phyloP scores from a whole-genome alignment of 2,113 vertebrate genomes.

The Dryoscopus gambensis region DNA sequence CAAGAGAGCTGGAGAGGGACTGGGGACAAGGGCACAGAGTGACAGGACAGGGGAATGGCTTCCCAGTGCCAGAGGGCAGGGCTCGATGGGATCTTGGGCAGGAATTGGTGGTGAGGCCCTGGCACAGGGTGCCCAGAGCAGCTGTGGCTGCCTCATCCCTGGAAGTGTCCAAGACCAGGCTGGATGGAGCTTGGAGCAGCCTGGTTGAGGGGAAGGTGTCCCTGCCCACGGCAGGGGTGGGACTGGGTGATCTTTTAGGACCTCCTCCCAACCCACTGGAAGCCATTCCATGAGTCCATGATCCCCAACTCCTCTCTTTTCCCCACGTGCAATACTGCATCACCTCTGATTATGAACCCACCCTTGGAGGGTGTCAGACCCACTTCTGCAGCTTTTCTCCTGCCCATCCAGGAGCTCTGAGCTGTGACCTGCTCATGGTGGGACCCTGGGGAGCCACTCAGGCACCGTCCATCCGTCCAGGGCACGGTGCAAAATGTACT shows the following conservation, averaged over 20 bases:
- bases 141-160: neutral
- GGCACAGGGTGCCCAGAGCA: neutral
- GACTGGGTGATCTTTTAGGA: neutral
- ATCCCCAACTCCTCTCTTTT: neutral
- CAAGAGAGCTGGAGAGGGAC: neutral
- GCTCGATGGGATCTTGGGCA: neutral
- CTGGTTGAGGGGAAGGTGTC: neutral
- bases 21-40: neutral
- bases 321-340: neutral
- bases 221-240: neutral
- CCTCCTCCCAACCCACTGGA: neutral
- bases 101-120: neutral
- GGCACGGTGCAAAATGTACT: neutral
- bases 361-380: neutral
- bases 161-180: accelerated
- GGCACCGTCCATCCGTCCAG: neutral
- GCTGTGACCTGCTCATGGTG: neutral
- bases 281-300: neutral
- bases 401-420: neutral
- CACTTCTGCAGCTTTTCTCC: neutral
- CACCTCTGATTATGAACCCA: neutral
- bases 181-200: neutral
- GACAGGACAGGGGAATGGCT: neutral
- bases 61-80: neutral
- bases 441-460: neutral